Conservation (phyloP, 2,888 invertebrate genomes). For the Melieria picta region DNA sequence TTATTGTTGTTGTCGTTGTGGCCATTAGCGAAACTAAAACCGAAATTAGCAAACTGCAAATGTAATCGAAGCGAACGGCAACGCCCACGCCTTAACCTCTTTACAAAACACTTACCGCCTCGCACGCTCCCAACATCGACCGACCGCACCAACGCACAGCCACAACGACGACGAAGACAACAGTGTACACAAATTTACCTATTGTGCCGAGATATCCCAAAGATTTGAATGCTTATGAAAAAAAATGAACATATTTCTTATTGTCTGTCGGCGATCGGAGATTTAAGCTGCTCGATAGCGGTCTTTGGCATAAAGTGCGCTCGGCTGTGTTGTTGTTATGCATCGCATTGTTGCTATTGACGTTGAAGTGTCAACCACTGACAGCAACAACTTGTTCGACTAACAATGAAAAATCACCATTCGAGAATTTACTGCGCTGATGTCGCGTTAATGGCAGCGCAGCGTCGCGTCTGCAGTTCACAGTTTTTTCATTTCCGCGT, state of each 20-base stretch:
- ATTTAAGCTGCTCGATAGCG: no score
- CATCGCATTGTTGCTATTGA: slow-evolving; percentile 19
- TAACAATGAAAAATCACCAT: slow-evolving; percentile 4
- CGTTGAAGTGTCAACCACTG: slow-evolving; percentile 28
- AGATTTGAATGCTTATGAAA: no score
- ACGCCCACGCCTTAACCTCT: slow-evolving; percentile 1
- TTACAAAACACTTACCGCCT: no score
- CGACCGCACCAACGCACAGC: no score
- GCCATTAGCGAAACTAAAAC: slow-evolving; percentile 16
- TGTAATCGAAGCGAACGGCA: background rate
- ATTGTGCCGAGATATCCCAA: no score
- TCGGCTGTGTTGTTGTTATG: slow-evolving; percentile 6
- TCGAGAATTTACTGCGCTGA: background rate
- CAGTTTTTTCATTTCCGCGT: no score
- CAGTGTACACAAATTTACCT: no score
- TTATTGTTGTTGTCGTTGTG: slow-evolving; percentile 14
- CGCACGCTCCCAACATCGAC: no score
- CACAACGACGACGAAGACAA: no score
- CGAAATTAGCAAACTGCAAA: slow-evolving; percentile 16
- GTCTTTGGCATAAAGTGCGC: no score
- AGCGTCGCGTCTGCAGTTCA: no score
- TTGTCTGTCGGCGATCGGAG: background rate
- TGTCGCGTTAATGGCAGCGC: no score
- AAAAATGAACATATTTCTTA: background rate
- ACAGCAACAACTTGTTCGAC: slow-evolving; percentile 22